These are phyloP conservation scores for Yponomeuta cagnagella DNA, from an alignment of 2,888 invertebrate genomes.

Conservation along the genomic window DNA sequence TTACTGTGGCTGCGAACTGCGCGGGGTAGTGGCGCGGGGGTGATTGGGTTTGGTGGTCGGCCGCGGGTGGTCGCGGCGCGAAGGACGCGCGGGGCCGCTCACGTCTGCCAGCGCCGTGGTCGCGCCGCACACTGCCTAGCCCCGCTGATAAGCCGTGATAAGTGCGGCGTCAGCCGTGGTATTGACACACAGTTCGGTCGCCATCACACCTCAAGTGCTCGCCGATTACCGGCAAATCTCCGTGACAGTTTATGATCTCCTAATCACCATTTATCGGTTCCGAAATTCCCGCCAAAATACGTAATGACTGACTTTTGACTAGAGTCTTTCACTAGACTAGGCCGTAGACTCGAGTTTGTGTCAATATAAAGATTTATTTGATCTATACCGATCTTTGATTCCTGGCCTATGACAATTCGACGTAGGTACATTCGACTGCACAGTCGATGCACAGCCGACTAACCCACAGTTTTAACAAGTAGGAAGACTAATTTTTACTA, in stretches of 20 bases:
- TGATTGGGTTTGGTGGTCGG: neutral
- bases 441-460: too few relatives aligned
- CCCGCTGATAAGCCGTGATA: slow-evolving; percentile 68
- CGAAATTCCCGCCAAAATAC: neutral
- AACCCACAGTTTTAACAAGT: too few relatives aligned
- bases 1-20: neutral
- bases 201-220: neutral
- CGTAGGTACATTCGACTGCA: too few relatives aligned
- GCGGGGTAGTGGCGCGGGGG: neutral
- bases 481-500: too few relatives aligned
- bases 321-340: neutral
- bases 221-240: slow-evolving; percentile 1
- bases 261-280: neutral
- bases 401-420: too few relatives aligned
- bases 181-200: neutral
- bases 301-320: neutral
- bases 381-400: too few relatives aligned
- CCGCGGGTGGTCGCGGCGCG: slow-evolving; percentile 5
- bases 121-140: slow-evolving; percentile 37
- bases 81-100: slow-evolving; percentile 27
- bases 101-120: slow-evolving; percentile 47
- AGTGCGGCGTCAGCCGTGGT: slow-evolving; percentile 20
- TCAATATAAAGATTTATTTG: too few relatives aligned
- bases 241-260: neutral
- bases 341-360: neutral